Percentiles rank a stretch among this genome's conserved stretches.
phyloP scores from a whole-genome alignment of 2,797 vertebrate species.

The Bovichtus diacanthus region DNA sequence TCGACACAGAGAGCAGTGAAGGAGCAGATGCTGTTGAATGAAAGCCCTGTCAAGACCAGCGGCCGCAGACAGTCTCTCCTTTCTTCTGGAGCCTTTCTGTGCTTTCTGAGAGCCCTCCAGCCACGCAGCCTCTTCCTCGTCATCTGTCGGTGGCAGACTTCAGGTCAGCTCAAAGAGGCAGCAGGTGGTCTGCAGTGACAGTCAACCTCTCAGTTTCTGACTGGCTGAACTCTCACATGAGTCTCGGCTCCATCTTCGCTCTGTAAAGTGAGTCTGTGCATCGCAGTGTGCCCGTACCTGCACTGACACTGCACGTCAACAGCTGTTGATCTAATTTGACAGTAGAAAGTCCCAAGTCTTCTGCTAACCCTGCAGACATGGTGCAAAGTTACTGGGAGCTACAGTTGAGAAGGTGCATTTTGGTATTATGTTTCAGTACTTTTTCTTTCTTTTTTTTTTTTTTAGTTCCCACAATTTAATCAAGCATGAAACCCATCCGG shows the following conservation, averaged over 20 bases:
- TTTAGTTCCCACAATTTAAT: conserved; percentile 37
- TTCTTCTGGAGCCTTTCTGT: conserved; percentile 64
- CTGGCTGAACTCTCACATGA: conserved; percentile 24
- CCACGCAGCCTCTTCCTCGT: conserved; percentile 61
- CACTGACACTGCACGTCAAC: conserved; percentile 24
- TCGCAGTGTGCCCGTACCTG: conserved; percentile 17
- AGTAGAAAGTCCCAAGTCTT: conserved; percentile 53
- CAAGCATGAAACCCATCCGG: conserved; percentile 45
- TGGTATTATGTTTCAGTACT: conserved; percentile 39
- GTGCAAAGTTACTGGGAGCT: conserved; percentile 25
- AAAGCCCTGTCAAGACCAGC: conserved; percentile 72
- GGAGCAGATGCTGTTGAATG: conserved; percentile 77
- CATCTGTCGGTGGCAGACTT: conserved; percentile 77
- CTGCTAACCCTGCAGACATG: background rate
- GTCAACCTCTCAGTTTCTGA: conserved; percentile 43
- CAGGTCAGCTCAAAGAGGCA: conserved; percentile 65
- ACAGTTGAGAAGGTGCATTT: conserved; percentile 22
- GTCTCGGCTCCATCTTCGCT: too few relatives aligned
- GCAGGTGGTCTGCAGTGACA: conserved; percentile 73
- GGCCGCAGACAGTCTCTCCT: conserved; percentile 61
- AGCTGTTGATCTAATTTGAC: conserved; percentile 57
- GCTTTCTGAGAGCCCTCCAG: conserved; percentile 69
- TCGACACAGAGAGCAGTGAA: conserved; percentile 54
- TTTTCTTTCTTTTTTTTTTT: background rate
- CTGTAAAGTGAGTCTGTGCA: conserved; percentile 20